Conservation (phyloP, 1,140 invertebrate species). For the Thaumetopoea pityocampa region DNA sequence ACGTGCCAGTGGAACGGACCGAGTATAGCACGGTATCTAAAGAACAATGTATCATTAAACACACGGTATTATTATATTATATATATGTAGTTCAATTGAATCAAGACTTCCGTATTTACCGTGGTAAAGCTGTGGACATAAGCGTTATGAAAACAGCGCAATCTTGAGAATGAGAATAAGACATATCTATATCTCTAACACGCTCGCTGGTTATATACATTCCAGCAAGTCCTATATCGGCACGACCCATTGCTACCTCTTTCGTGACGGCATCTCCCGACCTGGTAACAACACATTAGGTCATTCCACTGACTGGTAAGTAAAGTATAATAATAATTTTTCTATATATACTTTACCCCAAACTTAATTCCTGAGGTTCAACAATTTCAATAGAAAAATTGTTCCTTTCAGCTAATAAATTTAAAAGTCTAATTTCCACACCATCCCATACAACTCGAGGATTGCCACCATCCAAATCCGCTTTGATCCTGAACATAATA, state of each 20-base stretch:
- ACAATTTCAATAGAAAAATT: conserved; percentile 83
- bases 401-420: conserved; percentile 77
- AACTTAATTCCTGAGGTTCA: conserved; percentile 70
- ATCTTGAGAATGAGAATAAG: conserved; percentile 80
- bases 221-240: conserved; percentile 81
- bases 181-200: conserved; percentile 74
- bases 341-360: conserved; percentile 76
- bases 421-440: conserved; percentile 80
- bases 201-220: conserved; percentile 79
- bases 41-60: too few relatives aligned
- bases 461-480: conserved; percentile 58
- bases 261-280: conserved; percentile 76
- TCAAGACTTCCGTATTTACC: conserved; percentile 55
- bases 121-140: conserved; percentile 83
- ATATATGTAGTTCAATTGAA: neutral
- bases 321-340: too few relatives aligned
- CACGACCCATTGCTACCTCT: conserved; percentile 64
- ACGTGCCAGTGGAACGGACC: conserved; percentile 87
- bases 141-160: conserved; percentile 85
- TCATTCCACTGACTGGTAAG: too few relatives aligned
- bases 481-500: conserved; percentile 38
- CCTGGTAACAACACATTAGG: too few relatives aligned
- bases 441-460: conserved; percentile 79
- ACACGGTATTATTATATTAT: neutral
- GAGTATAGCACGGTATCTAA: conserved; percentile 86